These are phyloP conservation scores for Merops nubicus DNA, from an alignment of 2,113 vertebrate genomes.

Conservation along the genomic window DNA sequence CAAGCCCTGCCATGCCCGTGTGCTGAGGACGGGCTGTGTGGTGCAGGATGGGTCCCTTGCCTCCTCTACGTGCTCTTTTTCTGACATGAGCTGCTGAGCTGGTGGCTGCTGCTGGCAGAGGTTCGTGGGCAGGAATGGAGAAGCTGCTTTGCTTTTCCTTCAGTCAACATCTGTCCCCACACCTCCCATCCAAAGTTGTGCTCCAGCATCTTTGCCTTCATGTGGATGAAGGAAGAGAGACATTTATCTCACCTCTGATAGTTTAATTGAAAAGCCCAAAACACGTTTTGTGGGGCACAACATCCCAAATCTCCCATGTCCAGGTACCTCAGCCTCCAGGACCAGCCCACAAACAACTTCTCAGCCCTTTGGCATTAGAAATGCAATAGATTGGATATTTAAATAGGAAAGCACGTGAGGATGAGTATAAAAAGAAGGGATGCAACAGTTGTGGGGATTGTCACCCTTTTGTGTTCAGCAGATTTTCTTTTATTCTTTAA, in stretches of 20 bases:
- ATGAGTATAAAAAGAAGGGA: not conserved
- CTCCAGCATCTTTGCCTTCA: not conserved
- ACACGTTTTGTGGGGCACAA: not conserved
- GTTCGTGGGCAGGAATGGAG: not conserved
- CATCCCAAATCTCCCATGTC: not conserved
- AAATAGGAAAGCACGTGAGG: not conserved
- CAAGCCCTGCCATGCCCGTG: rapidly evolving
- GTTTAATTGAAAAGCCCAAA: not conserved
- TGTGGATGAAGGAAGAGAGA: not conserved
- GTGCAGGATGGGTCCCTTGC: not conserved
- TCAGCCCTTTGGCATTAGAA: not conserved
- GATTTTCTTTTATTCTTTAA: not conserved
- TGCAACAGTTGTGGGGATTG: not conserved
- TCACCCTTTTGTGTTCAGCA: not conserved
- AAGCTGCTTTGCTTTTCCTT: not conserved
- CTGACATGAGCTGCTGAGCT: not conserved
- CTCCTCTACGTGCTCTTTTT: not conserved
- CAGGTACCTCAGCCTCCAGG: not conserved
- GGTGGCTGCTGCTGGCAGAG: not conserved
- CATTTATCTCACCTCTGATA: not conserved
- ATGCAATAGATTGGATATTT: not conserved
- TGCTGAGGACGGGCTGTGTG: not conserved
- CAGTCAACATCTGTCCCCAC: too few relatives aligned
- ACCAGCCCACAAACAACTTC: not conserved
- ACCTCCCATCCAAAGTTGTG: not conserved